Percentiles rank a stretch among this genome's conserved stretches.
Conservation (phyloP, 1,140 invertebrate genomes). For the Solenopsis fugax region DNA sequence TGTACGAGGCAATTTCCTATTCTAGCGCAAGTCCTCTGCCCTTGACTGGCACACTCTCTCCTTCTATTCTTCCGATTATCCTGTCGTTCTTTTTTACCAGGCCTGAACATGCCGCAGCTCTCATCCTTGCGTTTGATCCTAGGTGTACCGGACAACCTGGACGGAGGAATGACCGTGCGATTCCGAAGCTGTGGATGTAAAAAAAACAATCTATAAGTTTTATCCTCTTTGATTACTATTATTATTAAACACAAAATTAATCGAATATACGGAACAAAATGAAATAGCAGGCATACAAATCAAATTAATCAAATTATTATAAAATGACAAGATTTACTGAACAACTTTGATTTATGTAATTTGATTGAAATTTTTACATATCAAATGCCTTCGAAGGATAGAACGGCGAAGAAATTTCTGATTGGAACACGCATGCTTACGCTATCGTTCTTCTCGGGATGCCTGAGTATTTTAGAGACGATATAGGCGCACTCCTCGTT, state of each 20-base stretch:
- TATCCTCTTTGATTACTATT: not conserved
- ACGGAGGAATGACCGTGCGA: slow-evolving; percentile 49
- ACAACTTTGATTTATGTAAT: not conserved
- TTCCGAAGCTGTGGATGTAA: slow-evolving; percentile 59
- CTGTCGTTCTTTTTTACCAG: slow-evolving; percentile 79
- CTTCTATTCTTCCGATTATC: slow-evolving; percentile 84
- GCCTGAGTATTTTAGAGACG: slow-evolving; percentile 78
- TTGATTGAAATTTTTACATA: not conserved
- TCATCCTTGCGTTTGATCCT: slow-evolving; percentile 66
- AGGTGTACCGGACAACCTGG: slow-evolving; percentile 71
- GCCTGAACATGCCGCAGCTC: slow-evolving; percentile 61
- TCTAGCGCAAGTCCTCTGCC: slow-evolving; percentile 82
- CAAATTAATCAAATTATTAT: not conserved
- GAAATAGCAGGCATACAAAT: not conserved
- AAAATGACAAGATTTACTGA: not conserved
- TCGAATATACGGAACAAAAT: not conserved
- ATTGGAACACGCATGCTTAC: not conserved
- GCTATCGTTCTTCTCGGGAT: slow-evolving; percentile 62
- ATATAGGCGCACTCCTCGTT: slow-evolving; percentile 81
- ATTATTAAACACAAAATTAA: slow-evolving; percentile 34
- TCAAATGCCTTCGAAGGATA: not conserved
- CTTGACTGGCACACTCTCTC: slow-evolving; percentile 82
- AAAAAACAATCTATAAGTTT: not conserved
- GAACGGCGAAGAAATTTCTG: not conserved
- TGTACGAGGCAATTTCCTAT: slow-evolving; percentile 83